Evolutionary conservation across 2,797 vertebrate species (phyloP), one percentile per base, ranked within the genome.

Genomic region (Periophthalmus magnuspinnatus): DNA sequence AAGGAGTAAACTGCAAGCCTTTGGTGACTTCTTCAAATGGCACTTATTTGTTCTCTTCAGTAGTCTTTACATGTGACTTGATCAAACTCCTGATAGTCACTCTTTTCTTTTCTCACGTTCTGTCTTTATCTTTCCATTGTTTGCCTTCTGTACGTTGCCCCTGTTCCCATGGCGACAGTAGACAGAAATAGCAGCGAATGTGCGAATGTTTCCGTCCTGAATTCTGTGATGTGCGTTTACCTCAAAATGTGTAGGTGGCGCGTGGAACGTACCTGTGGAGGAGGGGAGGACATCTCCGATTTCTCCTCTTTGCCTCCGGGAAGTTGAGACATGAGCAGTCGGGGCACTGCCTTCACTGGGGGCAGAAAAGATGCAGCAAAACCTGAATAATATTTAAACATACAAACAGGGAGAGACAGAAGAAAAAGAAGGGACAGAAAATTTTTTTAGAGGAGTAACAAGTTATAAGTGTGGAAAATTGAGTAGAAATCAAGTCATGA

Each of bases 321-420:
- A 81, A 98, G 95, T 67, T 98, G 94, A 1, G 96, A 96, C 88
- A 96, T 98, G 38, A 98, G 93, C 71, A 98, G 93, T 86, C 95
- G 95, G 65, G 97, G 97, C 81, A 97, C 88, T 68, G 96, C 95
- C 86, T 94, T 98, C 13, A 95, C 96, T 76, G 96, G 60, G 56
- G 84, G 94, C 90, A 96, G 89, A 93, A 94, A 95, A 88, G 95
- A 95, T 10, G 93, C 89, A 57, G 94, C 92, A 66, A 94, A 87
- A 84, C 90, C 91, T 91, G 94, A 88, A 50, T 92, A 85, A 67
- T 91, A 94, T 94, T 90, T 28, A 22, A 54, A 71, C 16, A 34
- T 57, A 57, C 50, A 68, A 68, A 60, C 54, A 38, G 41, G 34
- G 48, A 6, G n/a, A 19, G 2, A 17, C 2, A 32, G 65, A 34